Conservation (phyloP, 2,113 vertebrate genomes). For the Tonatia bakeri region DNA sequence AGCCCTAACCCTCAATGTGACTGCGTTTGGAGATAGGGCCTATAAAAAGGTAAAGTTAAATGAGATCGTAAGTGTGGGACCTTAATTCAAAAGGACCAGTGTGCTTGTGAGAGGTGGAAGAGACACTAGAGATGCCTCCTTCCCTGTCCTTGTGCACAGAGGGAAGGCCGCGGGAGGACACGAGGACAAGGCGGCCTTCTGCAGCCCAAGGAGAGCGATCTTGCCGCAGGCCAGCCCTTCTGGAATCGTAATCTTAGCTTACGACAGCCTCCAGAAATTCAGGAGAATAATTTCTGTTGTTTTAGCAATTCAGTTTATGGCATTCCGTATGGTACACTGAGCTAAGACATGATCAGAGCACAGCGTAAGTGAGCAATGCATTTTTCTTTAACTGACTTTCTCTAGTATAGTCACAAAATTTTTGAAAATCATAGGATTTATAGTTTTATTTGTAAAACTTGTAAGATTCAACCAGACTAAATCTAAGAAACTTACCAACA, state of each 20-base stretch:
- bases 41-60: too few relatives aligned
- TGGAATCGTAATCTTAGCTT: neutral
- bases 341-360: neutral
- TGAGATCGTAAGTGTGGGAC: neutral
- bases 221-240: neutral
- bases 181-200: too few relatives aligned
- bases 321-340: neutral
- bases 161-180: too few relatives aligned
- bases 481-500: neutral
- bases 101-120: neutral
- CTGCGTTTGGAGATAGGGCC: too few relatives aligned
- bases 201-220: too few relatives aligned
- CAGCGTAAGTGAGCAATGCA: neutral
- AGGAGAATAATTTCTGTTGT: neutral
- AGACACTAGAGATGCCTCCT: neutral
- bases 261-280: neutral
- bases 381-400: conserved; percentile 5
- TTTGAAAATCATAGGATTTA: neutral
- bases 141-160: neutral
- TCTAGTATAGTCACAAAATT: neutral
- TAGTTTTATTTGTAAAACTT: neutral
- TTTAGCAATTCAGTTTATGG: neutral
- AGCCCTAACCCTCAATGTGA: too few relatives aligned
- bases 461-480: neutral
- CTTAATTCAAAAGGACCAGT: neutral